These are phyloP conservation scores for Ochropleura leucogaster DNA, from an alignment of 2,888 invertebrate genomes.

Conservation along the genomic window DNA sequence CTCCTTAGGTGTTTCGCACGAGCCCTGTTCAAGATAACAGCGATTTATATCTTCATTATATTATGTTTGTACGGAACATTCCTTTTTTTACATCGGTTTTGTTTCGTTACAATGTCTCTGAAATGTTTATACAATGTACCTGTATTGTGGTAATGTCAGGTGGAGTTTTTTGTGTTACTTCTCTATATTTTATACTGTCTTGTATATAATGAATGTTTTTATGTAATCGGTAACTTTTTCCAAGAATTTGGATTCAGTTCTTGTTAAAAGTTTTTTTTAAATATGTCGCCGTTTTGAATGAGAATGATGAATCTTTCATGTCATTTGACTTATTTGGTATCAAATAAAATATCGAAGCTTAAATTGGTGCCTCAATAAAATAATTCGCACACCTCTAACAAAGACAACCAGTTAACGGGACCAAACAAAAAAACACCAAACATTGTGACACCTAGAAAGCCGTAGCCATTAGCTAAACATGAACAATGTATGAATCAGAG, in stretches of 20 bases:
- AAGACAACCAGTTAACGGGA: constrained; percentile 50
- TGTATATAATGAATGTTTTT: constrained; percentile 34
- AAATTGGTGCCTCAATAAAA: constrained; percentile 36
- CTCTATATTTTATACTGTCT: constrained; percentile 48
- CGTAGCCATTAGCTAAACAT: constrained; percentile 79
- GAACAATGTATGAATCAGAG: constrained; percentile 83
- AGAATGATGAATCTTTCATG: background rate
- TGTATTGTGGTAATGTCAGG: constrained; percentile 47
- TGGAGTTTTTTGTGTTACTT: constrained; percentile 51
- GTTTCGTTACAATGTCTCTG: constrained; percentile 53
- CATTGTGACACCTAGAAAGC: constrained; percentile 75
- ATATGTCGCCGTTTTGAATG: background rate
- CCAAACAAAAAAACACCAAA: constrained; percentile 61
- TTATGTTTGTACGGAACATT: constrained; percentile 57
- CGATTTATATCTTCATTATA: constrained; percentile 70
- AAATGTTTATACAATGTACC: constrained; percentile 57
- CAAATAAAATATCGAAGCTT: constrained; percentile 13
- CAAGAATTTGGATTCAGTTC: too few relatives aligned
- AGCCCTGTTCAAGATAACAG: constrained; percentile 65
- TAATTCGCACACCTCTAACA: constrained; percentile 40
- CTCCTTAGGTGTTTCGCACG: constrained; percentile 68
- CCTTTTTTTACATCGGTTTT: constrained; percentile 50
- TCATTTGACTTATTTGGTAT: constrained; percentile 8
- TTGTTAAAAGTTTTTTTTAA: constrained; percentile 12
- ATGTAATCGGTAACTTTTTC: constrained; percentile 15